A percentile compares a stretch with the other conserved stretches of the same genome.
These are phyloP conservation scores for Cottoperca gobio DNA, from an alignment of 2,797 vertebrate species.

Conservation along the genomic window DNA sequence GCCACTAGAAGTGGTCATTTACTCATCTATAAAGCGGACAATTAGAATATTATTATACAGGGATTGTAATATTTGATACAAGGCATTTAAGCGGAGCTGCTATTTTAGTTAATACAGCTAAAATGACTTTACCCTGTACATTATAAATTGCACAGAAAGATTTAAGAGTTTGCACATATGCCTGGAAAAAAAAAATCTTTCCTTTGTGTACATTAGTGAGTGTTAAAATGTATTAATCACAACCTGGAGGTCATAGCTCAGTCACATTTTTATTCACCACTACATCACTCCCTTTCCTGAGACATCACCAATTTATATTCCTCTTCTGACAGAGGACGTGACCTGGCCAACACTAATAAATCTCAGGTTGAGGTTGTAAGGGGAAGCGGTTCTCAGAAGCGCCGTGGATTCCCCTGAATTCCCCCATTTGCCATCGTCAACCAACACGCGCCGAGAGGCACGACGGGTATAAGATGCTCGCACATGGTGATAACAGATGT, in stretches of 20 bases:
- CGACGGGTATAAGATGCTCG: conserved; percentile 64
- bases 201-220: not conserved
- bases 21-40: not conserved
- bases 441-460: conserved; percentile 38
- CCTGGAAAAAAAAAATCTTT: too few relatives aligned
- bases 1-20: too few relatives aligned
- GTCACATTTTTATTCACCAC: not conserved
- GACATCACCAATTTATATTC: not conserved
- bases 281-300: conserved; percentile 5
- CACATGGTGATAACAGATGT: conserved; percentile 57
- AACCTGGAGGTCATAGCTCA: not conserved
- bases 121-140: too few relatives aligned
- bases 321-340: not conserved
- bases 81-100: not conserved
- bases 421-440: conserved; percentile 43
- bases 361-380: conserved; percentile 33
- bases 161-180: not conserved
- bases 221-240: not conserved
- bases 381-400: conserved; percentile 16
- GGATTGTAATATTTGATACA: not conserved
- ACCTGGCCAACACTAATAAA: conserved; percentile 36
- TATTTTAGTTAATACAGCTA: not conserved
- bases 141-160: not conserved
- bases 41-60: not conserved
- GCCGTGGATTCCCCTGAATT: conserved; percentile 51